Evolutionary conservation across 2,797 vertebrate genomes (phyloP).

Genomic region (Pseudochirops corinnae): DNA sequence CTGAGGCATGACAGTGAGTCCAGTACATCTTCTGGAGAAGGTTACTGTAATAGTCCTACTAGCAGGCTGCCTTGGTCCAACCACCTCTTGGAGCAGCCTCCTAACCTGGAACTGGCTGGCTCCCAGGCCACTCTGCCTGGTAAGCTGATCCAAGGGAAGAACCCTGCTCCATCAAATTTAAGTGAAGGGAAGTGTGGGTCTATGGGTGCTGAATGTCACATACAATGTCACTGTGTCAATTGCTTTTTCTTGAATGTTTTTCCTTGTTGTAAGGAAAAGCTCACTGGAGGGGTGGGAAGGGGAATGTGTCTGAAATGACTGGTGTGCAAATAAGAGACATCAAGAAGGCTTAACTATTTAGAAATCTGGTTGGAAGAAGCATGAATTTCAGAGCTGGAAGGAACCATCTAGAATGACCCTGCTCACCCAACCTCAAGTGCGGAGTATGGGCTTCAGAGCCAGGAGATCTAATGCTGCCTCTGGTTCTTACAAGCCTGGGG

Average conservation of each 20-base stretch:
- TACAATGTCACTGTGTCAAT: rapidly evolving
- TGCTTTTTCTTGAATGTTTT: no score
- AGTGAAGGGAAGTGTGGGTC: not conserved
- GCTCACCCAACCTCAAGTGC: not conserved
- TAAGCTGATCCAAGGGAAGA: constrained; percentile 18
- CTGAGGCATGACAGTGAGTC: constrained; percentile 9
- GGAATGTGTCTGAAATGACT: not conserved
- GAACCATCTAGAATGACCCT: not conserved
- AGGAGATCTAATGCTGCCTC: not conserved
- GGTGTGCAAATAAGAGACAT: not conserved
- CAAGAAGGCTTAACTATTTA: not conserved
- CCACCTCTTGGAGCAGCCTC: not conserved
- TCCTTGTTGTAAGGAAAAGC: not conserved
- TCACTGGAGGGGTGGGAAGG: not conserved
- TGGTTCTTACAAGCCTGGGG: not conserved
- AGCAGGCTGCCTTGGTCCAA: rapidly evolving
- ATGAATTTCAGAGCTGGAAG: not conserved
- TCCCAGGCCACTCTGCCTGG: constrained; percentile 58
- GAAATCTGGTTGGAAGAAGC: not conserved
- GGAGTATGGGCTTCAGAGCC: not conserved
- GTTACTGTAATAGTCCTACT: constrained; percentile 49
- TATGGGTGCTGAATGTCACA: not conserved
- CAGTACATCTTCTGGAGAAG: constrained; percentile 64
- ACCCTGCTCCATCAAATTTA: rapidly evolving
- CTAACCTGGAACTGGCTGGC: not conserved